phyloP scores from a whole-genome alignment of 2,113 vertebrate species.

The Oriolus oriolus region DNA sequence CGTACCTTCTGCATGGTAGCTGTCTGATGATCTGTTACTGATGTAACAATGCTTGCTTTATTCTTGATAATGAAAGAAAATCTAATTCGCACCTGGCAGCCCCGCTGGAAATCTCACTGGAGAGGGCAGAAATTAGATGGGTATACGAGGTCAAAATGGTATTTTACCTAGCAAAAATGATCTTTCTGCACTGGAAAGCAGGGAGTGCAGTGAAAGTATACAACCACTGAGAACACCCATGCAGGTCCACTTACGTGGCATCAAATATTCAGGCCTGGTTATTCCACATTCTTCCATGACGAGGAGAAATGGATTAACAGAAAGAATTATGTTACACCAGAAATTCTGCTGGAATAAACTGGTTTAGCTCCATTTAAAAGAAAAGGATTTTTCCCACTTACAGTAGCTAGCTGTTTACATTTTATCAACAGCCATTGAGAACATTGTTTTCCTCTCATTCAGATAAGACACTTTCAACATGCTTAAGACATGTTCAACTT shows the following conservation, averaged over 20 bases:
- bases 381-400: neutral
- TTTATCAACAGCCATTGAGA: neutral
- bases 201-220: neutral
- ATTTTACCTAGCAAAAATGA: neutral
- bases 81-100: neutral
- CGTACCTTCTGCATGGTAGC: neutral
- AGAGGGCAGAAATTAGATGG: neutral
- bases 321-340: neutral
- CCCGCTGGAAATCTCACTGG: neutral
- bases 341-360: neutral
- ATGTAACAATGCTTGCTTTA: neutral
- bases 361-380: neutral
- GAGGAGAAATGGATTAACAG: neutral
- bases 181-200: neutral
- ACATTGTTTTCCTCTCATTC: neutral
- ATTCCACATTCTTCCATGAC: rapidly evolving
- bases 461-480: neutral
- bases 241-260: neutral
- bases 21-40: neutral
- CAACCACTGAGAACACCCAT: neutral
- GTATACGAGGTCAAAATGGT: neutral
- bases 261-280: neutral
- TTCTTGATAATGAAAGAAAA: neutral
- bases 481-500: neutral
- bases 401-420: neutral